Base-by-base conservation (phyloP, 2,888 invertebrate species). In the Odontothrips loti region DNA sequence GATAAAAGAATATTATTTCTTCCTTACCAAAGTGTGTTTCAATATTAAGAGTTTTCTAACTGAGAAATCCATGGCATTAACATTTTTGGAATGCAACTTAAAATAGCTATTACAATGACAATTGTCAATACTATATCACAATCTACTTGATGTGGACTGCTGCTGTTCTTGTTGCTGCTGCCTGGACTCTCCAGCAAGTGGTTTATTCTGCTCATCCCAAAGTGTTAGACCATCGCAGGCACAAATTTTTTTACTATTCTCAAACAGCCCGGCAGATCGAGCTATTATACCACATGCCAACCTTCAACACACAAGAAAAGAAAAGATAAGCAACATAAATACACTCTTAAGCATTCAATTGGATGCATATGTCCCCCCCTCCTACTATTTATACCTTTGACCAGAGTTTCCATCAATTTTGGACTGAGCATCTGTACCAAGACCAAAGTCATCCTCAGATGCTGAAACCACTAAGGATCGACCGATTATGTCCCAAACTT, bases 231-330 rank as follows among this genome's bases (percentile, higher is more conserved):
- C 97, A 89, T 96, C 96, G 87, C 97, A 97, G 1, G 94, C 94
- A 88, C 97, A 97, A 81, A 97, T 93, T 17, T 93, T 91, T 86
- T 97, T 97, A 0, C 93, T 91, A 86, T 97, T 97, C 87, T 96
- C 91, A 86, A 95, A 93, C 12, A 97, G 88, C 0, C 96, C 96
- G 0, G 97, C 94, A 0, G 96, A 95, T 51, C 96, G 90, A 0
- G 96, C 96, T 84, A 97, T 95, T 15, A 97, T 92, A 0, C 96
- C 97, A 87, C 96, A 96, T 0, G 93, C 93, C 80, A 95, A 86
- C 82, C 95, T 94, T 87, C 80, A 82, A 83, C 82, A 80, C 29
- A 11, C 3, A 80, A 79, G 80, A 81, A 82, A 79, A 58, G 79
- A 15, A 81, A 79, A 58, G 82, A 51, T 63, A 75, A n/a, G n/a